Base-by-base conservation (phyloP, 2,888 invertebrate species). In the Ctenicera cuprea region DNA sequence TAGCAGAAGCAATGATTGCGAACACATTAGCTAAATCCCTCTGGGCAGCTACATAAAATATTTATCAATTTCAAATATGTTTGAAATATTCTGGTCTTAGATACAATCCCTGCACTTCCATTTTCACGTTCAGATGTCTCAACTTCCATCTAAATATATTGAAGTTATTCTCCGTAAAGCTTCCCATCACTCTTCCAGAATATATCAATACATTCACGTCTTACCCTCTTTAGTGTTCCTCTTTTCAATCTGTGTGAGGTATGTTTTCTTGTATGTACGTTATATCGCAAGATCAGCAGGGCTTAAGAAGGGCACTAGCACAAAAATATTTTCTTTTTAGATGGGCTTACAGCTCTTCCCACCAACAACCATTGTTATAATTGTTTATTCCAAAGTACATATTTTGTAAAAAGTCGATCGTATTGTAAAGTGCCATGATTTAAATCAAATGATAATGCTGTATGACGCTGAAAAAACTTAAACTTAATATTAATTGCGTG, bases 131-230 rank as follows among this genome's bases (percentile, higher is more conserved):
- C 22, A 20, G 22, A 26, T 50, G 22, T 50, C 22, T 50, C 50
- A 22, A 22, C 20, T 50, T 50, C 22, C 50, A 12, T 20, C 50
- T 26, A 50, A 50, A 50, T 50, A 50, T 50, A 50, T 50, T 26
- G 50, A 26, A 50, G 50, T 50, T 50, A 50, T 50, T 50, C 50
- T 26, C 22, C 18, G 50, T 50, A 50, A 50, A 50, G 50, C 50
- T 50, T 18, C 50, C 18, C 50, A 50, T 50, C 50, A 50, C 18
- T 50, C 50, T 50, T 18, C 20, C 50, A 50, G 50, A 50, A 50
- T 22, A 18, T 18, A 22, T 18, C 50, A 50, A 50, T 50, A 50
- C 22, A 50, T 50, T 50, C 22, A 20, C 22, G 50, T 50, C 50
- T 20, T 22, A 12, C 22, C 22, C 22, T 20, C 18, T 50, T 45